Evolutionary conservation across 2,888 invertebrate species (phyloP).

Genomic region (Sphecodes monilicornis): DNA sequence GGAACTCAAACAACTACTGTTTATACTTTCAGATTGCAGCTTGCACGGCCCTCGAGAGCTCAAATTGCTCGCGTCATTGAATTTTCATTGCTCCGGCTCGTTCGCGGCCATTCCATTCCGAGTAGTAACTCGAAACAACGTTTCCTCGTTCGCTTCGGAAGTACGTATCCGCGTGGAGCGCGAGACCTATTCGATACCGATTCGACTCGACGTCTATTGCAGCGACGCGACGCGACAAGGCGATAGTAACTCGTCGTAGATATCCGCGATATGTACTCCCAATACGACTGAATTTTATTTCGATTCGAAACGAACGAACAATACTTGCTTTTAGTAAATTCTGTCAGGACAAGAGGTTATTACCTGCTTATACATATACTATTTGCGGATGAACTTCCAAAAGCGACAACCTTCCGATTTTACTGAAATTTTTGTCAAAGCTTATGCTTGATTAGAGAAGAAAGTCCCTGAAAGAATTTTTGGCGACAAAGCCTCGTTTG

Average conservation of each 20-base stretch:
- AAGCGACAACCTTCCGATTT: too few species aligned
- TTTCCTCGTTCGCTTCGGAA: slow-evolving; percentile 17
- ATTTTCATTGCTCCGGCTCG: slow-evolving; percentile 73
- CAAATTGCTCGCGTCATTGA: slow-evolving; percentile 76
- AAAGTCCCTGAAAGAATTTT: too few species aligned
- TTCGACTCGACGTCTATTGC: background rate
- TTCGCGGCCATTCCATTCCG: slow-evolving; percentile 43
- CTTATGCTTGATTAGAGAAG: too few species aligned
- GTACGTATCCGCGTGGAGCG: background rate
- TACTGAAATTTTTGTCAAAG: too few species aligned
- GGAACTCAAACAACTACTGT: slow-evolving; percentile 69
- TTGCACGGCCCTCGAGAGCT: slow-evolving; percentile 65
- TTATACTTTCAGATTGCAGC: slow-evolving; percentile 78
- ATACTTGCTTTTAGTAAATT: background rate
- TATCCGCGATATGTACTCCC: too few species aligned
- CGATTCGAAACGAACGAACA: background rate
- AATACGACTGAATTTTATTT: background rate
- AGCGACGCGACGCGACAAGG: background rate
- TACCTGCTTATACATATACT: too few species aligned
- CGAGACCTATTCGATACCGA: slow-evolving; percentile 3
- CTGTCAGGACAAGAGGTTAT: background rate
- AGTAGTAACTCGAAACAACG: slow-evolving; percentile 16
- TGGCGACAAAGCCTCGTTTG: too few species aligned
- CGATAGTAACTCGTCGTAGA: background rate
- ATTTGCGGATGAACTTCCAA: too few species aligned